Conservation (phyloP, 2,113 vertebrate species). For the Muntiacus muntjak region DNA sequence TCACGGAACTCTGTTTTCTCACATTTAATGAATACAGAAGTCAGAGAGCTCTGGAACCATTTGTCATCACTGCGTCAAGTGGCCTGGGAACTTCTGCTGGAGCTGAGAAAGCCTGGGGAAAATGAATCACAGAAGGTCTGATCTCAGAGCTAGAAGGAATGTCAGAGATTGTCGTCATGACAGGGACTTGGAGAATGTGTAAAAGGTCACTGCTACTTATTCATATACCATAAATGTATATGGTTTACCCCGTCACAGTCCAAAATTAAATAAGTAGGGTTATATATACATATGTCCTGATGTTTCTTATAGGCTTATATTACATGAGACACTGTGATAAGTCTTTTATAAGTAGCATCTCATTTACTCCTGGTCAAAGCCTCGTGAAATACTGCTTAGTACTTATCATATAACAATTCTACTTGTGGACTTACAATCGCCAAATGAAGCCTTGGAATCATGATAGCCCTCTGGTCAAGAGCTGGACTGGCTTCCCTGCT, state of each 20-base stretch:
- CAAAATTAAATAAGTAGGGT: not conserved
- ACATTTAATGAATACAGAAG: constrained; percentile 53
- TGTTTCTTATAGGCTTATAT: not conserved
- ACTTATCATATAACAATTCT: not conserved
- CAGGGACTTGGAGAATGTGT: not conserved
- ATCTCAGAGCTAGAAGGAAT: not conserved
- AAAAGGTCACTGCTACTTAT: not conserved
- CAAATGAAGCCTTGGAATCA: not conserved
- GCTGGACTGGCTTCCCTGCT: not conserved
- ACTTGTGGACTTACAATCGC: not conserved
- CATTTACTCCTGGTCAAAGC: not conserved
- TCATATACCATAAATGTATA: not conserved
- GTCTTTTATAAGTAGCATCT: not conserved
- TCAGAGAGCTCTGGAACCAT: not conserved
- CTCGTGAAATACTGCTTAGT: not conserved
- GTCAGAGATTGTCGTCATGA: not conserved
- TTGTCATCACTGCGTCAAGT: not conserved
- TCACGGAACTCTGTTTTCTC: constrained; percentile 21
- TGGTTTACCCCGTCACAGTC: not conserved
- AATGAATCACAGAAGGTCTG: constrained; percentile 40
- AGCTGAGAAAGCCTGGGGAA: not conserved
- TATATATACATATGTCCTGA: not conserved
- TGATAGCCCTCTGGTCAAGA: not conserved
- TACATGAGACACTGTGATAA: not conserved
- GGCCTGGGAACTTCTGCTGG: constrained; percentile 18